A percentile compares a stretch with the other conserved stretches of the same genome.
Conservation (phyloP, 2,888 invertebrate genomes). For the Clistopyga incitator region DNA sequence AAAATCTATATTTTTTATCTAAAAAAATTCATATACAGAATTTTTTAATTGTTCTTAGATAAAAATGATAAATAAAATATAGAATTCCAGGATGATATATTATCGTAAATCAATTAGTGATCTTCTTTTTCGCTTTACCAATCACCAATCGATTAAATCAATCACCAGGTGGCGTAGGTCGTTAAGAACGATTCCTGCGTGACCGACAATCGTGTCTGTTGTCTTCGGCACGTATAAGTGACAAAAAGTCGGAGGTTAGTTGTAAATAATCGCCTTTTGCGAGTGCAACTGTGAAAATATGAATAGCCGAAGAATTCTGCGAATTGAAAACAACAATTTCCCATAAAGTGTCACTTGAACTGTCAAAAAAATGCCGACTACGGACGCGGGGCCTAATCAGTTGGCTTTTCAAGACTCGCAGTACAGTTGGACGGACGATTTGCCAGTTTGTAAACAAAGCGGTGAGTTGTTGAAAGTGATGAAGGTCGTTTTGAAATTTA, state of each 20-base stretch:
- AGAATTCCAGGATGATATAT: no score
- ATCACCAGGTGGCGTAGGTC: no score
- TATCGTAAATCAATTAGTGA: no score
- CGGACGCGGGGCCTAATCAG: slow-evolving; percentile 79
- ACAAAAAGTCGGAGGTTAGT: slow-evolving; percentile 9
- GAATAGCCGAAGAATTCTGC: background rate
- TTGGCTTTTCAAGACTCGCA: slow-evolving; percentile 83
- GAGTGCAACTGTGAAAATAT: background rate
- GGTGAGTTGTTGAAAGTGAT: slow-evolving; percentile 82
- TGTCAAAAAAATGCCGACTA: slow-evolving; percentile 78
- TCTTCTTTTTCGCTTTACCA: no score
- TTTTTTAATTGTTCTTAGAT: no score
- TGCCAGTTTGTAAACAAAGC: slow-evolving; percentile 93
- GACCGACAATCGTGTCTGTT: background rate
- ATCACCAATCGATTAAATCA: no score
- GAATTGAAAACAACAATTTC: background rate
- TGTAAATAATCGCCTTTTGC: background rate
- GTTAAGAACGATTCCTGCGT: no score
- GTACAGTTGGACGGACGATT: slow-evolving; percentile 92
- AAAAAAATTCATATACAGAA: no score
- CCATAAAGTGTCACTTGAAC: background rate
- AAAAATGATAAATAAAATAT: no score
- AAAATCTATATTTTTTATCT: no score
- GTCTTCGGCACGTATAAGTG: slow-evolving; percentile 5
- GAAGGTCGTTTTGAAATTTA: background rate